Evolutionary conservation across 2,113 vertebrate species (phyloP).

Genomic region (Myotis brandtii): DNA sequence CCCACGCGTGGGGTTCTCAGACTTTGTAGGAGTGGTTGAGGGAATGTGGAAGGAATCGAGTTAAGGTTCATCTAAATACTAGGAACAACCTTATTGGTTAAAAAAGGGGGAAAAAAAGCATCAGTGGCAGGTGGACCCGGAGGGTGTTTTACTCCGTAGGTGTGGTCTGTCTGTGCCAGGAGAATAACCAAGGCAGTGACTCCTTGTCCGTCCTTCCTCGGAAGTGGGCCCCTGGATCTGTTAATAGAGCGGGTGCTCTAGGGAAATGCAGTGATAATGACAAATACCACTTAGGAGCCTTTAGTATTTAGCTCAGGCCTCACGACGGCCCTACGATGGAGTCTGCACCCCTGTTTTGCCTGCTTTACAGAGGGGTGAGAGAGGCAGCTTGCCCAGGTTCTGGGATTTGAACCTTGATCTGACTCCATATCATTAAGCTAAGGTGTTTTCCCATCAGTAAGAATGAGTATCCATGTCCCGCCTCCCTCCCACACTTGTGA

Average conservation of each 20-base stretch:
- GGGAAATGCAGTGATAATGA: not conserved
- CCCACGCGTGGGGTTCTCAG: accelerated
- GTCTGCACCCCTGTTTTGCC: accelerated
- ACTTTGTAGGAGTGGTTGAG: not conserved
- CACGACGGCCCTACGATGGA: accelerated
- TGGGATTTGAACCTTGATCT: not conserved
- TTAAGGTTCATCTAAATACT: not conserved
- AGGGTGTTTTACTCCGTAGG: accelerated
- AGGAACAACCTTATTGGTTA: not conserved
- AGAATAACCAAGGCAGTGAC: not conserved
- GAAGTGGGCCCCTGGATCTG: not conserved
- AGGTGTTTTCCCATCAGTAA: no score
- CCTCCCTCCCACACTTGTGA: not conserved
- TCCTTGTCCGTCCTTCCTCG: not conserved
- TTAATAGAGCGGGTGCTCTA: not conserved
- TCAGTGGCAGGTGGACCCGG: not conserved
- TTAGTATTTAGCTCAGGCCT: not conserved
- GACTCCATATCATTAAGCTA: accelerated
- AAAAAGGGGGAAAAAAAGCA: not conserved
- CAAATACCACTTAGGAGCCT: accelerated
- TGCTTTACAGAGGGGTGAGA: not conserved
- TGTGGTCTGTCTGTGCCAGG: not conserved
- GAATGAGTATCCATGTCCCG: not conserved
- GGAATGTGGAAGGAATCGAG: not conserved
- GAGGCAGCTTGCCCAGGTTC: not conserved